Conservation (phyloP, 2,888 invertebrate genomes). For the Ellobium chinense region DNA sequence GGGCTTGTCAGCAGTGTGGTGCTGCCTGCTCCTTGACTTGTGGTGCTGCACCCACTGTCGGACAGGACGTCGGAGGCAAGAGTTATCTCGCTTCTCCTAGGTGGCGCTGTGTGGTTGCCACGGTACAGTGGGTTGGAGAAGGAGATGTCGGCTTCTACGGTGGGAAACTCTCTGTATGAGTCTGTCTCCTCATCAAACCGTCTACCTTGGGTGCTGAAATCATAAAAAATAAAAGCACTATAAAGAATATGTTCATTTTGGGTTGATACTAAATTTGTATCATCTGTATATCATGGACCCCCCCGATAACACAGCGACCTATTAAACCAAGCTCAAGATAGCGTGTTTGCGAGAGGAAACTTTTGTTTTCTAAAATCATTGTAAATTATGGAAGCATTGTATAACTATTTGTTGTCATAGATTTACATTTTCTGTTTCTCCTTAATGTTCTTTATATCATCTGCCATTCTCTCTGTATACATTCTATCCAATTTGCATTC, state of each 20-base stretch:
- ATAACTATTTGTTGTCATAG: too few species aligned
- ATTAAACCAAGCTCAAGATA: too few species aligned
- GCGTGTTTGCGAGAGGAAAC: too few species aligned
- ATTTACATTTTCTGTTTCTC: too few species aligned
- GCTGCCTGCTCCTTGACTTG: constrained; percentile 49
- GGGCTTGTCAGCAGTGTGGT: constrained; percentile 35
- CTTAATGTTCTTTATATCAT: too few species aligned
- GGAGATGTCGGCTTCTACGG: constrained; percentile 59
- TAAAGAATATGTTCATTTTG: neutral
- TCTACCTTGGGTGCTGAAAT: too few species aligned
- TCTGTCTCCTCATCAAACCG: too few species aligned
- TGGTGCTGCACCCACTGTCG: constrained; percentile 51
- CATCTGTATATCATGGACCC: neutral
- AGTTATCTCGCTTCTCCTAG: constrained; percentile 33
- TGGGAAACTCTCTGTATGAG: constrained; percentile 32
- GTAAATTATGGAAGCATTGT: too few species aligned
- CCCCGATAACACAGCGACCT: too few species aligned
- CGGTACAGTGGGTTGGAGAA: constrained; percentile 67
- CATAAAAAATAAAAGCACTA: too few species aligned
- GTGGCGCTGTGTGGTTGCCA: constrained; percentile 47
- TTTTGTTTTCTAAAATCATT: too few species aligned
- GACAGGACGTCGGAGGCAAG: constrained; percentile 30
- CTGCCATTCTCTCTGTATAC: too few species aligned
- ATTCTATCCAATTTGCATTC: neutral
- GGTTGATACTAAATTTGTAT: neutral